phyloP scores from a whole-genome alignment of 1,140 invertebrate genomes.

The Drosophila saltans region DNA sequence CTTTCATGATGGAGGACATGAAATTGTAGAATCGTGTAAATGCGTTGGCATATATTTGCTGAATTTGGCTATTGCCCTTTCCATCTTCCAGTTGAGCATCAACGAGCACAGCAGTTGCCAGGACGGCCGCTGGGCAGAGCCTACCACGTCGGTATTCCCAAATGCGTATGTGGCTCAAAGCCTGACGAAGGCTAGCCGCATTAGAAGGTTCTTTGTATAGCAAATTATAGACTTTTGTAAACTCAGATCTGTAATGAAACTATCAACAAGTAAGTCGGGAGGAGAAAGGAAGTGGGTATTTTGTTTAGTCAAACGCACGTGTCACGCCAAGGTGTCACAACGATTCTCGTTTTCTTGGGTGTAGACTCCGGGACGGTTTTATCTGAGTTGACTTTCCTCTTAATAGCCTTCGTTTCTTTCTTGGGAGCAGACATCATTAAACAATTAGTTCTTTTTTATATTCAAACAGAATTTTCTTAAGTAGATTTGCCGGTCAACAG shows the following conservation, averaged over 20 bases:
- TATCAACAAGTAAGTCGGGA: no score
- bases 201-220: constrained; percentile 48
- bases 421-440: not conserved
- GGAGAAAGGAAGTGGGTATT: not conserved
- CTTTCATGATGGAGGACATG: constrained; percentile 80
- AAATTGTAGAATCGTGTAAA: constrained; percentile 80
- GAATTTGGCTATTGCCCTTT: constrained; percentile 38
- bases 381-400: constrained; percentile 5
- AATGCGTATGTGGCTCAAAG: constrained; percentile 56
- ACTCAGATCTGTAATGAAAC: constrained; percentile 62
- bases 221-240: constrained; percentile 56
- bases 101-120: constrained; percentile 71
- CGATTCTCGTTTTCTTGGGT: constrained; percentile 49
- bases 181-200: constrained; percentile 27
- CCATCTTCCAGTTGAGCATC: constrained; percentile 56
- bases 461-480: not conserved
- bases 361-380: not conserved
- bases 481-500: not conserved
- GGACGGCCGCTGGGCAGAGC: constrained; percentile 74
- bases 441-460: not conserved
- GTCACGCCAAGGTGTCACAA: constrained; percentile 69
- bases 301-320: constrained; percentile 50
- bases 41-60: constrained; percentile 65
- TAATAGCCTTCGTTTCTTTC: not conserved
- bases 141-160: constrained; percentile 68